Conservation (phyloP, 2,113 vertebrate species). For the Plecotus auritus region DNA sequence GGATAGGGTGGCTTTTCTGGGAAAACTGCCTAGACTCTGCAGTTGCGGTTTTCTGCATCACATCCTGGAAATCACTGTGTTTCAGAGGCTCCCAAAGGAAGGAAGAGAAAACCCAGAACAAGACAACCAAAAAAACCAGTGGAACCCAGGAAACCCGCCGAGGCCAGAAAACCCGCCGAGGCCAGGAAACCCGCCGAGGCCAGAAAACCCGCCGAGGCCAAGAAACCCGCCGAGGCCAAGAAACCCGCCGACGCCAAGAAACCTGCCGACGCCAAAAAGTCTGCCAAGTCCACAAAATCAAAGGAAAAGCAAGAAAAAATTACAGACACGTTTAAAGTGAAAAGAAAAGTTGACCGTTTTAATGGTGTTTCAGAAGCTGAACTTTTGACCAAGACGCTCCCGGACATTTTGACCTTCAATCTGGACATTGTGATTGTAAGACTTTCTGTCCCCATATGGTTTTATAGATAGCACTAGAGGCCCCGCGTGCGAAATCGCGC, state of each 20-base stretch:
- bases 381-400: slow-evolving; percentile 95
- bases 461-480: not conserved
- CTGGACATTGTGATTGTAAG: slow-evolving; percentile 99
- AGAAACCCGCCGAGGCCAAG: slow-evolving; percentile 63
- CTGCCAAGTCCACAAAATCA: slow-evolving; percentile 76
- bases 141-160: slow-evolving; percentile 61
- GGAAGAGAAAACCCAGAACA: slow-evolving; percentile 85
- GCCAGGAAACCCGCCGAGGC: not conserved
- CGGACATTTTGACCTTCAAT: slow-evolving; percentile 95
- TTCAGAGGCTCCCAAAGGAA: slow-evolving; percentile 87
- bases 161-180: slow-evolving; percentile 78
- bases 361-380: slow-evolving; percentile 98
- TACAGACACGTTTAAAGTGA: slow-evolving; percentile 96
- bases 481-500: too few species aligned
- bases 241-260: not conserved
- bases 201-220: not conserved
- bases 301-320: slow-evolving; percentile 97
- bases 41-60: not conserved
- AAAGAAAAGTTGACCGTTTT: slow-evolving; percentile 96
- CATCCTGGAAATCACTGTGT: slow-evolving; percentile 43
- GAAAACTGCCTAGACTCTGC: not conserved
- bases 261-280: slow-evolving; percentile 75
- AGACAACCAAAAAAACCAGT: slow-evolving; percentile 80
- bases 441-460: not conserved
- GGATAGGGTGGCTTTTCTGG: not conserved